Evolutionary conservation across 2,113 vertebrate species (phyloP).

Genomic region (Dissostichus mawsoni): DNA sequence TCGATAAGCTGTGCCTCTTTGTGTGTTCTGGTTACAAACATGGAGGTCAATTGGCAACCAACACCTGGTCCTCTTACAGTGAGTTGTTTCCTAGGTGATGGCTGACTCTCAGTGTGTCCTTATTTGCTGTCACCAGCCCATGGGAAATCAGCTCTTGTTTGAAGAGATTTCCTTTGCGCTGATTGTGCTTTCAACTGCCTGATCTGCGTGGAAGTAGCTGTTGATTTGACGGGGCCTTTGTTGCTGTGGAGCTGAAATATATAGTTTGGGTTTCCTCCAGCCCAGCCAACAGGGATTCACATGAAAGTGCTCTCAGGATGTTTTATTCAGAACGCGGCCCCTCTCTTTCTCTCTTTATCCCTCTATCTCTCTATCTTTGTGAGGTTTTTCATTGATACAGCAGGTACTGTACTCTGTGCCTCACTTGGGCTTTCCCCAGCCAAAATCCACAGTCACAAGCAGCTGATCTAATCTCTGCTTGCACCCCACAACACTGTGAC

Average conservation of each 20-base stretch:
- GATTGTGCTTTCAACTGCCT: conserved; percentile 57
- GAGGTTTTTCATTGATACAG: conserved; percentile 49
- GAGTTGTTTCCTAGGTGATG: conserved; percentile 65
- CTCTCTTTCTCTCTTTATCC: not conserved
- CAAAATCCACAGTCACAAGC: conserved; percentile 24
- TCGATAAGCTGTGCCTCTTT: not conserved
- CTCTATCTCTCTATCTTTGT: conserved; percentile 12
- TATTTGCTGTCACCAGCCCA: conserved; percentile 39
- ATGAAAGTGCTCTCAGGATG: conserved; percentile 68
- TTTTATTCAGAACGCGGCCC: conserved; percentile 67
- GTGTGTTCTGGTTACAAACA: conserved; percentile 19
- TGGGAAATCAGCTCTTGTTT: conserved; percentile 69
- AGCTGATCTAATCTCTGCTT: conserved; percentile 18
- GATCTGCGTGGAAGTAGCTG: conserved; percentile 54
- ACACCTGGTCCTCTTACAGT: conserved; percentile 37
- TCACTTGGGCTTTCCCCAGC: conserved; percentile 4
- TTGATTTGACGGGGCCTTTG: conserved; percentile 64
- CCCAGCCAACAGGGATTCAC: conserved; percentile 57
- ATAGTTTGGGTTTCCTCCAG: conserved; percentile 67
- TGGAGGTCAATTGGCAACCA: conserved; percentile 38
- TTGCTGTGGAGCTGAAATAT: conserved; percentile 49
- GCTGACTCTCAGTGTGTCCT: not conserved
- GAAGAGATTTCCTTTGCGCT: conserved; percentile 56
- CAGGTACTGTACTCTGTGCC: not conserved
- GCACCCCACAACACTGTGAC: not conserved